phyloP scores from a whole-genome alignment of 1,140 invertebrate genomes.

The Calephelis virginiensis region DNA sequence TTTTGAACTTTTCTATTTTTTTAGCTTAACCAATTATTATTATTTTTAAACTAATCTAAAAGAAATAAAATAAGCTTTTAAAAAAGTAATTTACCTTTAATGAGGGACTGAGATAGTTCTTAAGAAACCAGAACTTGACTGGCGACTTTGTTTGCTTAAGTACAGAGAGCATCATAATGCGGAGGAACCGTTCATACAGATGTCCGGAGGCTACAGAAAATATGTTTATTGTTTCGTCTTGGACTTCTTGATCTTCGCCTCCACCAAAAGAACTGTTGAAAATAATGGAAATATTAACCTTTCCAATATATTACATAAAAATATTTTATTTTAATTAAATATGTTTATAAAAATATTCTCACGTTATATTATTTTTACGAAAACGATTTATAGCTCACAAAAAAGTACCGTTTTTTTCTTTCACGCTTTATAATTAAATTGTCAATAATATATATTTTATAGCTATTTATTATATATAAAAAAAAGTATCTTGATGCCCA shows the following conservation, averaged over 20 bases:
- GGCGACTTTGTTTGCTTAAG: conserved; percentile 97
- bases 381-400: too few relatives aligned
- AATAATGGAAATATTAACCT: background rate
- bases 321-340: too few relatives aligned
- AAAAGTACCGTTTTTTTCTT: too few relatives aligned
- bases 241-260: conserved; percentile 82
- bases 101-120: conserved; percentile 98
- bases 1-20: too few relatives aligned
- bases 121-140: conserved; percentile 99
- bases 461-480: too few relatives aligned
- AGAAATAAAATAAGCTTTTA: background rate
- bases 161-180: conserved; percentile 99
- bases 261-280: conserved; percentile 84
- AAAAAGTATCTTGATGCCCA: too few relatives aligned
- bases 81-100: conserved; percentile 85
- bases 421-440: too few relatives aligned
- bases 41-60: background rate
- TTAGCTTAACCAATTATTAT: too few relatives aligned
- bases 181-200: conserved; percentile 97
- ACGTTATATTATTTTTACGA: too few relatives aligned
- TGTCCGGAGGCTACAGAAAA: conserved; percentile 99
- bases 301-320: background rate
- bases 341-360: too few relatives aligned
- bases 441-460: too few relatives aligned
- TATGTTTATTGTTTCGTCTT: conserved; percentile 96